Evolutionary conservation across 92 coral and sea anemone genomes (phyloP).

Genomic region (Parazoanthus swiftii): DNA sequence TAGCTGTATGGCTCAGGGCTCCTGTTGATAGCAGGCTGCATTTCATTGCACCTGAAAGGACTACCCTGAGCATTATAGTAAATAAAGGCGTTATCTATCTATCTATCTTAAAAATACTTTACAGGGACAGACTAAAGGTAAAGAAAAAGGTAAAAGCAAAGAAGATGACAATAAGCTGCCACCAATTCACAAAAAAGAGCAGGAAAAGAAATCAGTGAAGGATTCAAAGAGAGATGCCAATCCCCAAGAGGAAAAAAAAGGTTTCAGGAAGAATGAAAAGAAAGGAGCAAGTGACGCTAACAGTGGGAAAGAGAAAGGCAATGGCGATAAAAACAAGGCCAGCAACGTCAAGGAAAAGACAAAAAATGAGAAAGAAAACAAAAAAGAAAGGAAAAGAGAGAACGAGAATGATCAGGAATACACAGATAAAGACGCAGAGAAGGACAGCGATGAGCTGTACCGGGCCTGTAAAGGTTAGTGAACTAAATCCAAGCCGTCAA

Average conservation of each 20-base stretch:
- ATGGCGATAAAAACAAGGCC: conserved; percentile 3
- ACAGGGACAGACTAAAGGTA: conserved; percentile 12
- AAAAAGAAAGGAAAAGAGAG: conserved; percentile 25
- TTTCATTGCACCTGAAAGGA: no score
- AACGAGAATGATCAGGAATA: conserved; percentile 45
- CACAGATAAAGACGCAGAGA: conserved; percentile 36
- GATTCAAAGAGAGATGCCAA: conserved; percentile 27
- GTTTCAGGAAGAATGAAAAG: not conserved
- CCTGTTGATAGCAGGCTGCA: no score
- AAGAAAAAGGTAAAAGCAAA: not conserved
- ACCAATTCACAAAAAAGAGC: conserved; percentile 19
- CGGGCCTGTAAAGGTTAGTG: conserved; percentile 60
- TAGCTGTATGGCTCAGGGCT: no score
- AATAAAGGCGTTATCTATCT: no score
- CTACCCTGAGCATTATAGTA: no score
- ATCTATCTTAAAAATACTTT: no score
- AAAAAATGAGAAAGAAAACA: conserved; percentile 43
- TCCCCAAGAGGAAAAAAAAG: conserved; percentile 13
- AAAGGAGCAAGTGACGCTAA: conserved; percentile 6
- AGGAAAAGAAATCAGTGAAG: conserved; percentile 20
- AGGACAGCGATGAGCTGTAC: conserved; percentile 60
- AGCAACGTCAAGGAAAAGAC: not conserved
- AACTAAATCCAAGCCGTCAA: no score
- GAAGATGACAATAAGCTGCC: conserved; percentile 15
- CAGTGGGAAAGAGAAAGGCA: conserved; percentile 45